Evolutionary conservation across 2,888 invertebrate species (phyloP).

Genomic region (Polyommatus iphigenia): DNA sequence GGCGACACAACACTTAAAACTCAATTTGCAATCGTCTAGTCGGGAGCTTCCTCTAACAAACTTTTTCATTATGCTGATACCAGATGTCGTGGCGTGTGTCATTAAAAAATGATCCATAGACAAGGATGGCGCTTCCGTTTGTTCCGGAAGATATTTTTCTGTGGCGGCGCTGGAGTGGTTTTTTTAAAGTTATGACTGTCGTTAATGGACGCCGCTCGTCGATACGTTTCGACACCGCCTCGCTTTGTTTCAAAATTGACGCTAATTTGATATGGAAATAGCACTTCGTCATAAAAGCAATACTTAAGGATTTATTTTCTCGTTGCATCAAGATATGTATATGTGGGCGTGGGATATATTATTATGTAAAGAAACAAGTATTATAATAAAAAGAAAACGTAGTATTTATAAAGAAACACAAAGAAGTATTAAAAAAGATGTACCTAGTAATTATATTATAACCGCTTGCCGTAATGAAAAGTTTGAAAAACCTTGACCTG

Average conservation of each 20-base stretch:
- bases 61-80: conserved; percentile 53
- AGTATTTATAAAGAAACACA: not conserved
- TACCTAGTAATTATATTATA: too few relatives aligned
- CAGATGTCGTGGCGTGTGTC: conserved; percentile 66
- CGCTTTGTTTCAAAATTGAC: conserved; percentile 50
- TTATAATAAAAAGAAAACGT: not conserved
- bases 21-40: conserved; percentile 76
- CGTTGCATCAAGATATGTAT: conserved; percentile 16
- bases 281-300: conserved; percentile 31
- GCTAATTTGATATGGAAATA: conserved; percentile 48
- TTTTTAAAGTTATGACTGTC: conserved; percentile 34
- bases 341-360: not conserved
- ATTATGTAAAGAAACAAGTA: not conserved
- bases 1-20: conserved; percentile 75
- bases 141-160: conserved; percentile 45
- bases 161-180: conserved; percentile 40
- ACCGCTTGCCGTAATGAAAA: too few relatives aligned
- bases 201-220: conserved; percentile 35
- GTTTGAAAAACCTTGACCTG: not conserved
- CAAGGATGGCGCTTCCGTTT: conserved; percentile 50
- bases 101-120: conserved; percentile 50
- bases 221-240: conserved; percentile 45
- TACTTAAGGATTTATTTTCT: conserved; percentile 24
- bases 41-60: conserved; percentile 60
- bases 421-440: not conserved